Percentiles rank a stretch among this genome's conserved stretches.
These are phyloP conservation scores for Drosophila suboccidentalis DNA, from an alignment of 2,888 invertebrate genomes.

Conservation along the genomic window DNA sequence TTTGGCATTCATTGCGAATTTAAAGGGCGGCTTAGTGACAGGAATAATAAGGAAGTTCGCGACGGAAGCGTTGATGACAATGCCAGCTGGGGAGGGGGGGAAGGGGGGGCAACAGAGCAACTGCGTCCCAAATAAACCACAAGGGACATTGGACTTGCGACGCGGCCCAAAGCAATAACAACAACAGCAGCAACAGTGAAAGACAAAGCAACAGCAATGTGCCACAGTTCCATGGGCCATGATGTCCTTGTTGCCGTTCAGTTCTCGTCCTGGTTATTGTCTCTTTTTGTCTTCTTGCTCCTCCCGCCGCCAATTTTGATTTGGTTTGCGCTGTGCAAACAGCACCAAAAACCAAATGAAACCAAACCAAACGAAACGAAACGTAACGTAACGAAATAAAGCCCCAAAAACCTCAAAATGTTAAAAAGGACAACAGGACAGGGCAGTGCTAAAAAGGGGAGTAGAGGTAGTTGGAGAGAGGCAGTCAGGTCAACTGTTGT, in stretches of 20 bases:
- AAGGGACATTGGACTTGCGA: constrained; percentile 53
- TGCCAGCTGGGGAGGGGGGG: constrained; percentile 20
- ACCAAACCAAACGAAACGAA: constrained; percentile 70
- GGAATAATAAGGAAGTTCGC: constrained; percentile 79
- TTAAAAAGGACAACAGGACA: constrained; percentile 70
- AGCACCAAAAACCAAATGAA: constrained; percentile 47
- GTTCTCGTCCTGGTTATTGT: constrained; percentile 39
- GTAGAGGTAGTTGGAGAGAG: not conserved
- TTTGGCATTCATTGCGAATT: constrained; percentile 81
- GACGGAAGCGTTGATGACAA: constrained; percentile 78
- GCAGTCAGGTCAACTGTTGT: not conserved
- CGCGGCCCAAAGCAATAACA: constrained; percentile 23
- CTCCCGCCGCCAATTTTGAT: constrained; percentile 45
- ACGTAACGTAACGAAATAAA: constrained; percentile 77
- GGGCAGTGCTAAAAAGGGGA: not conserved
- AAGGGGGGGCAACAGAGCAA: constrained; percentile 9
- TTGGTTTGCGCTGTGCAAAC: constrained; percentile 72
- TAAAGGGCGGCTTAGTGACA: constrained; percentile 80
- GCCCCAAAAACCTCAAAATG: constrained; percentile 74
- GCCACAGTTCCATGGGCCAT: constrained; percentile 66
- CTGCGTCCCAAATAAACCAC: constrained; percentile 50
- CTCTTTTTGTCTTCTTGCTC: not conserved
- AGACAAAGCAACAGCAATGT: constrained; percentile 46
- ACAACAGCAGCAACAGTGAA: constrained; percentile 21
- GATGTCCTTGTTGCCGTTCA: constrained; percentile 60